These are phyloP conservation scores for Anneissia japonica DNA, from an alignment of 35 echinoderm and acorn worm genomes.

Conservation along the genomic window DNA sequence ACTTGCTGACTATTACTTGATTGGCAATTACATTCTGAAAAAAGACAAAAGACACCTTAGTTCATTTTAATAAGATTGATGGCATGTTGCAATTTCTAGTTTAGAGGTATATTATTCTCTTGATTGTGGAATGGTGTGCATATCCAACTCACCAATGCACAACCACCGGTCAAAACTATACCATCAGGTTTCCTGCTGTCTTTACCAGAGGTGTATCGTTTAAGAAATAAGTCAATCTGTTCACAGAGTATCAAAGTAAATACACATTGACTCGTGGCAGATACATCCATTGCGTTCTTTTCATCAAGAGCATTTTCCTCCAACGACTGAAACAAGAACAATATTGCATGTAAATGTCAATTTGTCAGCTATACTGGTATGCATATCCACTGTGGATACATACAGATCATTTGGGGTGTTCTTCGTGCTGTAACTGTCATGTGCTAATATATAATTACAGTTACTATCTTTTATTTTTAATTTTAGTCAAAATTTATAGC, in stretches of 20 bases:
- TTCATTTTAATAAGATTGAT: no score
- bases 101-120: no score
- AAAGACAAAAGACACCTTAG: neutral
- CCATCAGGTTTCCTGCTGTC: neutral
- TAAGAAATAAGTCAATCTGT: neutral
- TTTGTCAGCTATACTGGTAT: no score
- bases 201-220: neutral
- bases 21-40: conserved; percentile 25
- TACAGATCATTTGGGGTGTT: no score
- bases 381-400: no score
- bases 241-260: neutral
- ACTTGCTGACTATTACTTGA: conserved; percentile 12
- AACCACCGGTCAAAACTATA: conserved; percentile 13
- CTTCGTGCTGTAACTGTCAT: no score
- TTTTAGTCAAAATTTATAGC: no score
- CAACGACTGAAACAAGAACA: no score
- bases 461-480: no score
- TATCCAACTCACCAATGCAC: conserved; percentile 18
- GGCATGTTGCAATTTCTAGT: no score
- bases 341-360: no score
- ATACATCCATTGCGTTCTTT: neutral
- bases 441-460: no score
- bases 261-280: conserved; percentile 24
- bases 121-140: neutral
- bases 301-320: conserved; percentile 22